These are phyloP conservation scores for Sebastes ruberrimus DNA, from an alignment of 2,797 vertebrate genomes.

Conservation along the genomic window DNA sequence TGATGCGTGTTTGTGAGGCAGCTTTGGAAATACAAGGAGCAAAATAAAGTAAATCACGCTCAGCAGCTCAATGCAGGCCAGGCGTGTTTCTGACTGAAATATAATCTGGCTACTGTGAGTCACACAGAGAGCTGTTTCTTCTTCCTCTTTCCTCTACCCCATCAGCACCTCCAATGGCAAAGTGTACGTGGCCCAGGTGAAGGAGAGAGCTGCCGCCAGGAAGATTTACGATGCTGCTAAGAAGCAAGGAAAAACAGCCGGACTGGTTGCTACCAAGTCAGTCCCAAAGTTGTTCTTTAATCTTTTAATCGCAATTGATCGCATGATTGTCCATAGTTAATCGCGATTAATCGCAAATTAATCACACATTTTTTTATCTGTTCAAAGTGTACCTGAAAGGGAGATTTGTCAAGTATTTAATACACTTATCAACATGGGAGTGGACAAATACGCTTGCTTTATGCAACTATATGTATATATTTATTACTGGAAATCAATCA, in stretches of 20 bases:
- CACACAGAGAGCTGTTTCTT: conserved; percentile 60
- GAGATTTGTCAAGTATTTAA: too few relatives aligned
- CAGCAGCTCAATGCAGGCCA: not conserved
- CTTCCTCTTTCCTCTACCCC: conserved; percentile 42
- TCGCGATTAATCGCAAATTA: too few relatives aligned
- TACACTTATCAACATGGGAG: too few relatives aligned
- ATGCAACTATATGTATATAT: too few relatives aligned
- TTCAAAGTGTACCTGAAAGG: too few relatives aligned
- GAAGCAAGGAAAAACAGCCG: conserved; percentile 86
- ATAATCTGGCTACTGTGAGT: conserved; percentile 60
- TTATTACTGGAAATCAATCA: too few relatives aligned
- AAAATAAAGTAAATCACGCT: conserved; percentile 33
- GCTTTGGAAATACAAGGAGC: conserved; percentile 41
- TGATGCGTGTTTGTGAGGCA: conserved; percentile 48
- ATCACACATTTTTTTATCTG: too few relatives aligned
- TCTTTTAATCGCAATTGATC: too few relatives aligned
- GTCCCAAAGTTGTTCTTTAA: conserved; percentile 21
- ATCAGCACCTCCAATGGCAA: conserved; percentile 83
- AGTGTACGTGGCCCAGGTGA: conserved; percentile 86
- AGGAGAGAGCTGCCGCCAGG: conserved; percentile 87
- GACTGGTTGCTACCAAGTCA: conserved; percentile 88
- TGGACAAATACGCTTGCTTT: too few relatives aligned
- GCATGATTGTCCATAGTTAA: too few relatives aligned
- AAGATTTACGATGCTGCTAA: conserved; percentile 88
- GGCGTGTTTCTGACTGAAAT: conserved; percentile 44